Base-by-base conservation (phyloP, 2,113 vertebrate species). In the Danionella cerebrum region DNA sequence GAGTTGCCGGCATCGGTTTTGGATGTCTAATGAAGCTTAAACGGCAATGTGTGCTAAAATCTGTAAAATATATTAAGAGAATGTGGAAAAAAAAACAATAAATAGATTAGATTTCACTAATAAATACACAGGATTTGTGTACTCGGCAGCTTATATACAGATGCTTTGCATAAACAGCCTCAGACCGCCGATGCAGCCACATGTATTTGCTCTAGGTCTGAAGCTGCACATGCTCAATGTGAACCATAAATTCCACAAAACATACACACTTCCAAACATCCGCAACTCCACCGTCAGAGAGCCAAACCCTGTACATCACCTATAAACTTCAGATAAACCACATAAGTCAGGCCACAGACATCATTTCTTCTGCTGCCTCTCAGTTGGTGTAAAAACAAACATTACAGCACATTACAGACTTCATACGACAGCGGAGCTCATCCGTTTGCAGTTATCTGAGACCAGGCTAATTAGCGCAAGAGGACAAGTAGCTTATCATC, bases 301-400 rank as follows among this genome's bases (percentile, higher is more conserved):
- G 24, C 14, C 25, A 31, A 22, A 31, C 51, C 72, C n/a, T 13
- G 12, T 39, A n/a, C 51, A 55, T 31, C 51, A 67, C 64, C 73
- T 59, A 35, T 45, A 66, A 67, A 42, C 67, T 10, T 29, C 52
- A 58, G 1, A 21, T 22, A 51, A 75, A 63, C 41, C 73, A 70
- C 67, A 75, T 62, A 71, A 67, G 36, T 54, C 41, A 48, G 67
- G 54, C 68, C 73, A 50, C 63, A 70, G 38, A 5, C 45, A 38
- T 64, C 24, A 19, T 41, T 62, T 53, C 67, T 71, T 70, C 52
- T 70, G 19, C 39, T 66, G 45, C 8, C 27, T 13, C 47, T 66
- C 53, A 52, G 67, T 47, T 74, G 72, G 55, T 60, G 67, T 70
- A 21, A 64, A 51, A 53, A 66, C 22, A 24, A 35, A 18, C 8